A percentile compares a stretch with the other conserved stretches of the same genome.
These are phyloP conservation scores for Sinocyclocheilus grahami DNA, from an alignment of 2,113 vertebrate genomes.

Conservation along the genomic window DNA sequence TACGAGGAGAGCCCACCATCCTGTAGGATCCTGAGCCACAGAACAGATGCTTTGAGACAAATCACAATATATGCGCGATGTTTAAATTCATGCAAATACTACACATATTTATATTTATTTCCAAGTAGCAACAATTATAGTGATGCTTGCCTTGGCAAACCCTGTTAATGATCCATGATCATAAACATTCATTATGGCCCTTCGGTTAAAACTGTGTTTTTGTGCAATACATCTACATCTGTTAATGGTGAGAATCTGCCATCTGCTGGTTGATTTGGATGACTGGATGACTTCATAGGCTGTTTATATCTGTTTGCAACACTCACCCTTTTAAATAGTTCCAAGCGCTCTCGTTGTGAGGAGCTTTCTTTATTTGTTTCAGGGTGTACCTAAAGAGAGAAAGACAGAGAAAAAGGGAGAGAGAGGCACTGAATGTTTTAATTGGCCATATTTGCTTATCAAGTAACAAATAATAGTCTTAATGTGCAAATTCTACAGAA, in stretches of 20 bases:
- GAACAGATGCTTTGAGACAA: not conserved
- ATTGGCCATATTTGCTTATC: too few species aligned
- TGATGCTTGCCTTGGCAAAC: not conserved
- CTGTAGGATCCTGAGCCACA: constrained; percentile 85
- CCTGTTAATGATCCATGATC: not conserved
- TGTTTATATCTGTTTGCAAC: not conserved
- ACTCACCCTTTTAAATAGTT: constrained; percentile 96
- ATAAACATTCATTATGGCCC: not conserved
- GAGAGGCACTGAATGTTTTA: not conserved
- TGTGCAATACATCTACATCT: not conserved
- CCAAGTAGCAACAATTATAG: not conserved
- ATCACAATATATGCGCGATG: not conserved
- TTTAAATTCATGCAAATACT: not conserved
- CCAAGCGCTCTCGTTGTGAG: constrained; percentile 97
- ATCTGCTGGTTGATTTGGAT: constrained; percentile 48
- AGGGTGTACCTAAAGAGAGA: constrained; percentile 84
- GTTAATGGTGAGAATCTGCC: constrained; percentile 12
- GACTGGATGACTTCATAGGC: too few species aligned
- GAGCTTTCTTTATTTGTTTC: constrained; percentile 89
- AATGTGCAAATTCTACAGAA: not conserved
- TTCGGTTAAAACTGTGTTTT: not conserved
- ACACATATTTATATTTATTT: not conserved
- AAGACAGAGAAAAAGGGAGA: not conserved
- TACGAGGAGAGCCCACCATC: constrained; percentile 86
- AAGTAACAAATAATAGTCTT: too few species aligned